Base-by-base conservation (phyloP, 2,113 vertebrate species). In the Psettodes erumei region DNA sequence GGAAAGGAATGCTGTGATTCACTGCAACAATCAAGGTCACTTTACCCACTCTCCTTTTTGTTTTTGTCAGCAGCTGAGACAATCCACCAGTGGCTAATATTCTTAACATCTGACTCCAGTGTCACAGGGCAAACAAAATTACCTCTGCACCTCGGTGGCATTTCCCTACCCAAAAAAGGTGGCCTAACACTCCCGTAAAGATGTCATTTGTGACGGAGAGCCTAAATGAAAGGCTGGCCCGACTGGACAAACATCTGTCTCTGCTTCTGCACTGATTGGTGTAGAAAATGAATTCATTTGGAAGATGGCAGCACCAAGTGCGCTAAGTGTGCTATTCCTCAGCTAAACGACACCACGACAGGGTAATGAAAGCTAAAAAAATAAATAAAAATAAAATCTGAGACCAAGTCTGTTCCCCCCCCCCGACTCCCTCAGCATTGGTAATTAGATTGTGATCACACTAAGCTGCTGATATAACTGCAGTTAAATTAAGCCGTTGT, bases 401-500 rank as follows among this genome's bases (percentile, higher is more conserved):
- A 21, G 11, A 1, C 12, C 38, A 54, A 32, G 73, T 59, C 73
- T 75, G 68, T 32, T 78, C 38, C 43, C 73, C 74, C 51, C 38
- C 43, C 73, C 74, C 51, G 72, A 43, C 83, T 80, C 86, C 79
- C 79, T 76, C 67, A 56, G 77, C 74, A 61, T 86, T 65, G 60
- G 79, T 83, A 87, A 90, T 90, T 88, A 90, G 81, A 88, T 55
- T 0, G 30, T 48, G 75, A 81, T 54, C 77, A 59, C 77, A 50
- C 61, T 32, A 63, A 40, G 67, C 71, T 10, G 77, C 73, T 45
- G 74, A 67, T 76, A 76, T 61, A 82, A 86, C 58, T 38, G 82
- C 54, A 47, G 75, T 72, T 75, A 77, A 86, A 86, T 84, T 13
- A 83, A 86, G 70, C 75, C 6, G 40, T 80, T 40, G 77, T 75